Percentiles rank a stretch among this genome's conserved stretches.
phyloP scores from a whole-genome alignment of 1,140 invertebrate genomes.

The Mylabris phalerata region DNA sequence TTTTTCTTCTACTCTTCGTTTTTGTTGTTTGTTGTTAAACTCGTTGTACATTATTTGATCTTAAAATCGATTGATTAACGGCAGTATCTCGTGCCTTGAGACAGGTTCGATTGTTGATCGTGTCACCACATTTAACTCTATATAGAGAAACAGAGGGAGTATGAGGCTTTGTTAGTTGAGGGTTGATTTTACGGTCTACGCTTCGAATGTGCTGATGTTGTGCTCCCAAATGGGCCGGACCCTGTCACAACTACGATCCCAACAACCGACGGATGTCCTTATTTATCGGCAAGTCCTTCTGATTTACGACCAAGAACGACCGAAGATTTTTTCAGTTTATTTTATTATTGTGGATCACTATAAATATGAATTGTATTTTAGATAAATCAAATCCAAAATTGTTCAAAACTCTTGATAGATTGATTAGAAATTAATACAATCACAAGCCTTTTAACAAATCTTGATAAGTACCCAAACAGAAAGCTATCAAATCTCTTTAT shows the following conservation, averaged over 20 bases:
- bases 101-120: conserved; percentile 9
- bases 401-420: neutral
- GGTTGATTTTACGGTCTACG: conserved; percentile 27
- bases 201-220: conserved; percentile 25
- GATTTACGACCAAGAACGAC: conserved; percentile 17
- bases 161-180: neutral
- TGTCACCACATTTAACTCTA: conserved; percentile 11
- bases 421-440: neutral
- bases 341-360: conserved; percentile 24
- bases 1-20: no score
- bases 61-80: no score
- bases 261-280: conserved; percentile 20
- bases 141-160: no score
- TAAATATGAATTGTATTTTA: conserved; percentile 12
- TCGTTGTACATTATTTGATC: no score
- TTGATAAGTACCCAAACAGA: no score
- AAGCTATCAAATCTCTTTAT: no score
- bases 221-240: conserved; percentile 25
- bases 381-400: neutral
- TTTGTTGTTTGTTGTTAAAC: no score
- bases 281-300: conserved; percentile 24
- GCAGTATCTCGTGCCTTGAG: no score
- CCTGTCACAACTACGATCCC: conserved; percentile 4
- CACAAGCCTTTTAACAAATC: no score
- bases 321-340: conserved; percentile 5